Base-by-base conservation (phyloP, 30 jellyfish, hydroid and myxozoan genomes). In the Cassiopea xamachana region DNA sequence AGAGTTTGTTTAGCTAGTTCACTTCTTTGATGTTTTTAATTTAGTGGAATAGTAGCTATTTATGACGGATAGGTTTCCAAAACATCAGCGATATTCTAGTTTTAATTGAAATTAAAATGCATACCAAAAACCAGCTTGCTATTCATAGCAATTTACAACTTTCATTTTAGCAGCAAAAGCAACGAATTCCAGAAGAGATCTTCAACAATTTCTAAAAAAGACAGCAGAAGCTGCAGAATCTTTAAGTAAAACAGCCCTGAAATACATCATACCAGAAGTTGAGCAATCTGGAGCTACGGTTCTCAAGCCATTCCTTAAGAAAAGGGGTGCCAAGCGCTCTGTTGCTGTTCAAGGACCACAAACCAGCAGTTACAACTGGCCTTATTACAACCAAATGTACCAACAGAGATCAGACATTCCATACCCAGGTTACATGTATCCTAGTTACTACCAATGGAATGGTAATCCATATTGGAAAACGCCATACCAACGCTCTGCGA, bases 231-330 rank as follows among this genome's bases (percentile, higher is more conserved):
- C 75, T 14, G 94, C 94, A 0, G 88, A 87, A 60, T 12, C 61
- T 48, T n/a, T 87, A 39, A 89, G 94, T 27, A 71, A 87, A 46
- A 67, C 61, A 46, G 94, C 94, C 16, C 69, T 87, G 68, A 87
- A 76, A 45, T 87, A 59, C 18, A 27, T 87, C 45, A 71, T 87
- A 13, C 94, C 94, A 0, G 72, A 61, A 9, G 61, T 82, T 1
- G 73, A 47, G 48, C 60, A 87, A 14, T 17, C 94, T 17, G 94
- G 89, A 87, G 67, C 78, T 79, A 77, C 89, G 9, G 84, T 87
- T 27, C n/a, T 87, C 49, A 87, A 87, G 46, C 94, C 94, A 3
- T 87, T 87, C 68, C 77, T 87, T 58, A 77, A 79, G 58, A 87
- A 82, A 48, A 48, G 92, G 16, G 50, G 80, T 50, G 62, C 55